Conservation (phyloP, 2,113 vertebrate genomes). For the Amazona guildingii region DNA sequence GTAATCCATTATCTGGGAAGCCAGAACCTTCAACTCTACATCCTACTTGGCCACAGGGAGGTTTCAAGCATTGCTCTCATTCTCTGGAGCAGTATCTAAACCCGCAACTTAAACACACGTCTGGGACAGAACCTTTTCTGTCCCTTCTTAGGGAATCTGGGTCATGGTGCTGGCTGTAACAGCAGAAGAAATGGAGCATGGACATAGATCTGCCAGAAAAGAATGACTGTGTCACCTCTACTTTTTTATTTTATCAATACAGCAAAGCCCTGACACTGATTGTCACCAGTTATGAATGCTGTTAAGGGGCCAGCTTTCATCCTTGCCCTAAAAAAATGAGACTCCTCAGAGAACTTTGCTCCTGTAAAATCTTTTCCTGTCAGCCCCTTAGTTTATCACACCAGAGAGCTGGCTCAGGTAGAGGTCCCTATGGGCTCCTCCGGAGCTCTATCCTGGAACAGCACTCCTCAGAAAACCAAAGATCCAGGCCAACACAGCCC, state of each 20-base stretch:
- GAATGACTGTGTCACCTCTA: background rate
- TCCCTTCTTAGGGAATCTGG: background rate
- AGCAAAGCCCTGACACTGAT: background rate
- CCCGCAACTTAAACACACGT: background rate
- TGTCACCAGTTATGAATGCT: background rate
- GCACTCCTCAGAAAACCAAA: background rate
- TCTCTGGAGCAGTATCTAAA: background rate
- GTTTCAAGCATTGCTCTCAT: background rate
- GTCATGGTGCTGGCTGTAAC: fast-evolving
- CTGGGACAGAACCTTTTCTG: background rate
- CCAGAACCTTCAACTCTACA: background rate
- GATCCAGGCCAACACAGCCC: background rate
- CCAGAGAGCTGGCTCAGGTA: background rate
- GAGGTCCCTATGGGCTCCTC: background rate
- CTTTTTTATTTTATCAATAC: background rate
- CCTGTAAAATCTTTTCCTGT: background rate
- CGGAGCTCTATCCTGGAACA: background rate
- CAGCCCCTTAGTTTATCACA: background rate
- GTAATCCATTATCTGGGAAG: background rate
- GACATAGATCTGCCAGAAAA: background rate
- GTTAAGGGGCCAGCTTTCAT: background rate
- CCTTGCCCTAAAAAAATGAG: background rate
- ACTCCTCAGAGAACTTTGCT: background rate
- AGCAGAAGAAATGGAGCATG: background rate
- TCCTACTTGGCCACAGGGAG: background rate